Evolutionary conservation across 2,113 vertebrate genomes (phyloP).

Genomic region (Dissostichus mawsoni): DNA sequence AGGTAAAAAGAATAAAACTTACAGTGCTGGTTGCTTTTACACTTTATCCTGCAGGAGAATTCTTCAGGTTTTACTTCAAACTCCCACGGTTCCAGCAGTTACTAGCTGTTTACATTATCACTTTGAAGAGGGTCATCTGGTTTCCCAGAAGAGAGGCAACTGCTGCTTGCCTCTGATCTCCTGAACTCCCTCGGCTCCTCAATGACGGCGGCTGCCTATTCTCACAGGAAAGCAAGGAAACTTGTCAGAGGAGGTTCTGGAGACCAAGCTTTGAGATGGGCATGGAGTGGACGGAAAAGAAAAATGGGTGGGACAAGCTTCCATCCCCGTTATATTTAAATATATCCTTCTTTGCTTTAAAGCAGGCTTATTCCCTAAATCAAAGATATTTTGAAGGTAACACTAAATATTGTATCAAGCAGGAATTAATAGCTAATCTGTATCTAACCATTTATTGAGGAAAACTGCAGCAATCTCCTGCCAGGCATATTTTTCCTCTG

Average conservation of each 20-base stretch:
- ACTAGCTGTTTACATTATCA: slow-evolving; percentile 78
- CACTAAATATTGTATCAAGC: slow-evolving; percentile 1
- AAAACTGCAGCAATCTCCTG: slow-evolving; percentile 45
- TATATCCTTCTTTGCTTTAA: slow-evolving; percentile 3
- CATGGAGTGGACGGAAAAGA: slow-evolving; percentile 34
- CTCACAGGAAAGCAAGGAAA: slow-evolving; percentile 68
- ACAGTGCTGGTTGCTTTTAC: slow-evolving; percentile 37
- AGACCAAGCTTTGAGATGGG: slow-evolving; percentile 47
- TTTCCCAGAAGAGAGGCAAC: slow-evolving; percentile 64
- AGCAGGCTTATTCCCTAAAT: slow-evolving; percentile 8
- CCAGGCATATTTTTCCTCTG: slow-evolving; percentile 60
- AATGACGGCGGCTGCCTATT: slow-evolving; percentile 73
- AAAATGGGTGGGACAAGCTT: slow-evolving; percentile 50
- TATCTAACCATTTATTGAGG: slow-evolving; percentile 34
- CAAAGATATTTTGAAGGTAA: neutral
- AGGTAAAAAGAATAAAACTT: slow-evolving; percentile 46
- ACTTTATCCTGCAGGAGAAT: slow-evolving; percentile 53
- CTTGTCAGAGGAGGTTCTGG: slow-evolving; percentile 62
- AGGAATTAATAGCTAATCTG: slow-evolving; percentile 12
- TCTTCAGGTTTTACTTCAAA: slow-evolving; percentile 63
- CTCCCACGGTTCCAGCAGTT: slow-evolving; percentile 70
- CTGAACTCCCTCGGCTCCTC: slow-evolving; percentile 66
- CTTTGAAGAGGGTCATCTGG: slow-evolving; percentile 76
- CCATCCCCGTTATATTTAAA: slow-evolving; percentile 21
- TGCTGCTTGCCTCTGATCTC: slow-evolving; percentile 75